Evolutionary conservation across 2,888 invertebrate species (phyloP).

Genomic region (Scrobipalpa costella): DNA sequence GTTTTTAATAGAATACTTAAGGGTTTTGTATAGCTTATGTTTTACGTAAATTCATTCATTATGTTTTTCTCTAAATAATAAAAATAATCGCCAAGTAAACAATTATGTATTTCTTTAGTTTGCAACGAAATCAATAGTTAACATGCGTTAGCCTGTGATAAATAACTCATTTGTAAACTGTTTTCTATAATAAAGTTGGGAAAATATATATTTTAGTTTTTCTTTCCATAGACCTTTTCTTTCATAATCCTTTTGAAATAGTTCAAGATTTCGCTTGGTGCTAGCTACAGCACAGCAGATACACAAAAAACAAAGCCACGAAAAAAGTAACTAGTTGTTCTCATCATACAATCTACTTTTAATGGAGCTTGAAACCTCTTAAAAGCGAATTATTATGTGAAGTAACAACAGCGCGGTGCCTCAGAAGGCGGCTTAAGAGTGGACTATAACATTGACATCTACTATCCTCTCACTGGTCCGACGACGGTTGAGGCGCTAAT

Average conservation of each 20-base stretch:
- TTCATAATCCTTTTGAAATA: not conserved
- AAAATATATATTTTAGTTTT: conserved; percentile 33
- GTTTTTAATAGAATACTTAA: conserved; percentile 26
- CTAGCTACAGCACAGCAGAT: too few species aligned
- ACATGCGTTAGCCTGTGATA: conserved; percentile 69
- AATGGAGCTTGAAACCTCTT: too few species aligned
- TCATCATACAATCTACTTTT: too few species aligned
- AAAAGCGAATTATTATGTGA: too few species aligned
- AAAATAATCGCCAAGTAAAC: not conserved
- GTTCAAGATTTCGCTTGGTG: too few species aligned
- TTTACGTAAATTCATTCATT: conserved; percentile 16
- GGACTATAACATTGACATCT: too few species aligned
- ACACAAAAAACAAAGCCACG: too few species aligned
- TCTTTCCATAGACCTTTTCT: not conserved
- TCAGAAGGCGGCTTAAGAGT: conserved; percentile 62
- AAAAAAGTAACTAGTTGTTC: too few species aligned
- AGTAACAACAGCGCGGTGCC: conserved; percentile 40
- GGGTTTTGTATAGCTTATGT: conserved; percentile 23
- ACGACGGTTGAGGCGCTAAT: too few species aligned
- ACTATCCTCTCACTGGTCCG: conserved; percentile 50
- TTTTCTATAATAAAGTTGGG: conserved; percentile 64
- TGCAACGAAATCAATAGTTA: conserved; percentile 46
- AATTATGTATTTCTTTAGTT: conserved; percentile 26
- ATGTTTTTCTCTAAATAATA: not conserved
- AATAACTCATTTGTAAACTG: conserved; percentile 68